Percentiles rank a stretch among this genome's conserved stretches.
These are phyloP conservation scores for Trochalopteron elliotii DNA, from an alignment of 2,113 vertebrate genomes.

Conservation along the genomic window DNA sequence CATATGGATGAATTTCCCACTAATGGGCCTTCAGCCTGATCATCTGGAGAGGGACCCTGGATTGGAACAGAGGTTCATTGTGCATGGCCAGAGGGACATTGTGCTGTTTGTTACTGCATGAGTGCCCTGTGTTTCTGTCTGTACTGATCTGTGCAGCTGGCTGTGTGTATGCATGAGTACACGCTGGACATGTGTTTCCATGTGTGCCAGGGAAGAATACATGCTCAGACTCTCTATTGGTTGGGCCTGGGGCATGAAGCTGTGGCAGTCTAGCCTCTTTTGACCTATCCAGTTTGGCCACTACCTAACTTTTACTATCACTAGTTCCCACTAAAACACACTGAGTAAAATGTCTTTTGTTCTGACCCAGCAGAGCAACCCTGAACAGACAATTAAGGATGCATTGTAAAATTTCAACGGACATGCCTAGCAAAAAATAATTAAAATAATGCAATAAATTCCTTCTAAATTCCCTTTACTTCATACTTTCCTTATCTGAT, in stretches of 20 bases:
- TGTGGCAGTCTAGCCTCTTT: not conserved
- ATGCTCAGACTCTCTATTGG: not conserved
- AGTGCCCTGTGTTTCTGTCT: not conserved
- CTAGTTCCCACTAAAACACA: not conserved
- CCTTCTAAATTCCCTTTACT: not conserved
- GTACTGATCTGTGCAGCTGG: not conserved
- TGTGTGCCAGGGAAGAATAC: not conserved
- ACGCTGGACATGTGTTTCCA: not conserved
- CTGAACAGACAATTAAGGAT: not conserved
- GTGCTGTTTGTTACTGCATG: not conserved
- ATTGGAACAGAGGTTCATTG: not conserved
- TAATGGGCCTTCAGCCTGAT: not conserved
- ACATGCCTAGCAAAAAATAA: not conserved
- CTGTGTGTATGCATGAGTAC: no score
- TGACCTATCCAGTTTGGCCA: not conserved
- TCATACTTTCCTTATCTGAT: constrained; percentile 48
- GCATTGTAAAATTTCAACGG: not conserved
- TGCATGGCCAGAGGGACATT: not conserved
- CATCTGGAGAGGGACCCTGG: not conserved
- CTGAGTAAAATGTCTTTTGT: not conserved
- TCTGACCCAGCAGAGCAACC: not conserved
- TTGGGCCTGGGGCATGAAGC: not conserved
- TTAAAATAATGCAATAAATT: constrained; percentile 1
- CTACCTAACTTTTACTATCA: not conserved
- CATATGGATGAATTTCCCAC: not conserved